phyloP scores from a whole-genome alignment of 2,888 invertebrate genomes.

The Hipparchia semele region DNA sequence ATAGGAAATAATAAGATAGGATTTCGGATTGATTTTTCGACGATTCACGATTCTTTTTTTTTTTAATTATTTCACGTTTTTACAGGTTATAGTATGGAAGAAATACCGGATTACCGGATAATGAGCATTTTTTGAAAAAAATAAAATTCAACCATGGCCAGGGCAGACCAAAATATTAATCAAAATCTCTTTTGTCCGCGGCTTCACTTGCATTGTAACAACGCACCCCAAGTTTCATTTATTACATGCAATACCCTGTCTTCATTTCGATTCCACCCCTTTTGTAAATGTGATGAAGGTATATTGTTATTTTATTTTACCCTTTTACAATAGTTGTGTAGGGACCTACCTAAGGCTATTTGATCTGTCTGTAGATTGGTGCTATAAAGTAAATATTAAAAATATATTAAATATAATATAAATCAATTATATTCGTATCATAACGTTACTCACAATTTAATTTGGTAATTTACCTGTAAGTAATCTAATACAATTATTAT shows the following conservation, averaged over 20 bases:
- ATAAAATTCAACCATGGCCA: conserved; percentile 38
- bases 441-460: not conserved
- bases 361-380: not conserved
- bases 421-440: no score
- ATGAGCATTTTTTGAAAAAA: conserved; percentile 40
- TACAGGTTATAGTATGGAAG: no score
- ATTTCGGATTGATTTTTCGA: no score
- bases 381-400: not conserved
- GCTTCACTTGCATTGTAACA: conserved; percentile 41
- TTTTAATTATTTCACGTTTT: no score
- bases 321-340: not conserved
- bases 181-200: conserved; percentile 47
- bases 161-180: conserved; percentile 46
- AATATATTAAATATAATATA: not conserved
- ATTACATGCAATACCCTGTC: conserved; percentile 34
- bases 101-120: no score
- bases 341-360: not conserved
- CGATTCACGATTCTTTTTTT: no score
- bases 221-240: conserved; percentile 36
- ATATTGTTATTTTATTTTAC: conserved; percentile 13
- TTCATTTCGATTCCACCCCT: conserved; percentile 6
- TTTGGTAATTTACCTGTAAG: not conserved
- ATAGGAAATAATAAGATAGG: no score
- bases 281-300: conserved; percentile 17
- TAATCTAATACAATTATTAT: not conserved